These are phyloP conservation scores for Egretta garzetta DNA, from an alignment of 2,113 vertebrate species.

Conservation along the genomic window DNA sequence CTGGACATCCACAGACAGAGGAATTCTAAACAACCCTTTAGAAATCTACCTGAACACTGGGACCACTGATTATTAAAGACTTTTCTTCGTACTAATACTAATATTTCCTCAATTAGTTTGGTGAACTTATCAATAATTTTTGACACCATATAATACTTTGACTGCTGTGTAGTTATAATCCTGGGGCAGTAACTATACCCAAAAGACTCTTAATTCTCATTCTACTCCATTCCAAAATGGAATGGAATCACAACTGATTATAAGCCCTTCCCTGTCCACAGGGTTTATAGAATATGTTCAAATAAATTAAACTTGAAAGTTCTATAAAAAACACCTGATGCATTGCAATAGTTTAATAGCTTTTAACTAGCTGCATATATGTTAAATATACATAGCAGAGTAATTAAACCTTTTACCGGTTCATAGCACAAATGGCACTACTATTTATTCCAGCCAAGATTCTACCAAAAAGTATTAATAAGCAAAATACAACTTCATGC, in stretches of 20 bases:
- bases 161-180: not conserved
- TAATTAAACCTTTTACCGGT: not conserved
- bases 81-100: not conserved
- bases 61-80: not conserved
- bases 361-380: not conserved
- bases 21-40: not conserved
- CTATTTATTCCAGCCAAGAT: not conserved
- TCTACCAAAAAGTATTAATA: not conserved
- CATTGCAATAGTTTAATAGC: not conserved
- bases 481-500: not conserved
- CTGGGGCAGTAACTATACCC: not conserved
- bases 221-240: not conserved
- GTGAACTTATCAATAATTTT: not conserved
- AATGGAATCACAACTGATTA: not conserved
- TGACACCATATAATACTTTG: not conserved
- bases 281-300: not conserved
- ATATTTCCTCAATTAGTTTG: not conserved
- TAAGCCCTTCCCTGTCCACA: not conserved
- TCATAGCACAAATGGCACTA: not conserved
- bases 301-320: not conserved
- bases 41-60: not conserved
- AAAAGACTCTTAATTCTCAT: not conserved
- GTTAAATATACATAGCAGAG: not conserved
- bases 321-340: not conserved
- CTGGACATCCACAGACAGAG: not conserved